These are phyloP conservation scores for Rhingia rostrata DNA, from an alignment of 2,888 invertebrate genomes.

Conservation along the genomic window DNA sequence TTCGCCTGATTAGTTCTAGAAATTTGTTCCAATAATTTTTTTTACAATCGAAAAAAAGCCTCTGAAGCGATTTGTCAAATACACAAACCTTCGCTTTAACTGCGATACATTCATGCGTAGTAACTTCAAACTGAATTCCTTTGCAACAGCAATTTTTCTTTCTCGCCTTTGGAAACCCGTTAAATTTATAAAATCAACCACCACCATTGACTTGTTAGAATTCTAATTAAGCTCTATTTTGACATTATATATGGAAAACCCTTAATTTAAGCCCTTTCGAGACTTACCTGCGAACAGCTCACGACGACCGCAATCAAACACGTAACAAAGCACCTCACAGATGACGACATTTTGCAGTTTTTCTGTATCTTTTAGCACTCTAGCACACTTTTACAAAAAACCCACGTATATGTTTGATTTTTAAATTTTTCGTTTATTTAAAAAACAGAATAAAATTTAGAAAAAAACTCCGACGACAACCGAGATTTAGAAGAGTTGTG, in stretches of 20 bases:
- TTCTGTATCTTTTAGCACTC: slow-evolving; percentile 43
- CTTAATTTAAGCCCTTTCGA: neutral
- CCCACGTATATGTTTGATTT: neutral
- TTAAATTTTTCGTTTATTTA: slow-evolving; percentile 25
- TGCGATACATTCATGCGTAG: slow-evolving; percentile 60
- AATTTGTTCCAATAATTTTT: slow-evolving; percentile 28
- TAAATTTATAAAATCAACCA: neutral
- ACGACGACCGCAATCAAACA: slow-evolving; percentile 64
- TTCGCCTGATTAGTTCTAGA: slow-evolving; percentile 29
- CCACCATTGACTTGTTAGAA: slow-evolving; percentile 59
- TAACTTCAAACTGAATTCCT: slow-evolving; percentile 7
- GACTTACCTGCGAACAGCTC: slow-evolving; percentile 70
- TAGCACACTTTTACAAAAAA: neutral
- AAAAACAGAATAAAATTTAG: slow-evolving; percentile 26
- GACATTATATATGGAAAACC: slow-evolving; percentile 14
- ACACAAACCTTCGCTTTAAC: slow-evolving; percentile 18
- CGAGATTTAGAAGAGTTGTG: slow-evolving; percentile 50
- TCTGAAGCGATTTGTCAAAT: slow-evolving; percentile 6
- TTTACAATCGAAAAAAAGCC: neutral
- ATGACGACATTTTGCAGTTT: slow-evolving; percentile 67
- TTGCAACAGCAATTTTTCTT: neutral
- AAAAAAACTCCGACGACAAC: slow-evolving; percentile 58
- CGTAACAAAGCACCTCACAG: slow-evolving; percentile 62
- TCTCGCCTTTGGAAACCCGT: slow-evolving; percentile 19
- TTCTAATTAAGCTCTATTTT: slow-evolving; percentile 38